A percentile compares a stretch with the other conserved stretches of the same genome.
These are phyloP conservation scores for Drosophila ananassae DNA, from an alignment of 1,140 invertebrate species.

Conservation along the genomic window DNA sequence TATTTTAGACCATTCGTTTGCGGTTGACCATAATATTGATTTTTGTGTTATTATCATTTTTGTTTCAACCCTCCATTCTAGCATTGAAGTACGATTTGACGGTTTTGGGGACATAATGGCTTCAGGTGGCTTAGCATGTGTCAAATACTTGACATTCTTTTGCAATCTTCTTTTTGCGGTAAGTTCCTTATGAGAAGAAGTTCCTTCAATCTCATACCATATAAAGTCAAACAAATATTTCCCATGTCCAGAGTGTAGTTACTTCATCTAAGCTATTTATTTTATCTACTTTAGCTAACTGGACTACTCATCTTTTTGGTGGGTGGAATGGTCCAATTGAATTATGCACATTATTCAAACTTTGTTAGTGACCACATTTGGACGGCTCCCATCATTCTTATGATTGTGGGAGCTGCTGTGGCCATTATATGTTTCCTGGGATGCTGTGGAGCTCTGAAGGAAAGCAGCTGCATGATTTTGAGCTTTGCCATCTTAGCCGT, in stretches of 20 bases:
- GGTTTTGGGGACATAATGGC: slow-evolving; percentile 76
- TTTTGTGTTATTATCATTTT: slow-evolving; percentile 53
- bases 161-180: slow-evolving; percentile 94
- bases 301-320: slow-evolving; percentile 90
- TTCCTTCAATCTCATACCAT: neutral
- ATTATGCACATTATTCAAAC: slow-evolving; percentile 88
- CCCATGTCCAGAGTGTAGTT: neutral
- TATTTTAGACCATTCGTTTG: slow-evolving; percentile 29
- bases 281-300: slow-evolving; percentile 86
- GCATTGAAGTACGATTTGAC: slow-evolving; percentile 31
- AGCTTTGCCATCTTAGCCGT: slow-evolving; percentile 94
- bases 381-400: slow-evolving; percentile 90
- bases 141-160: slow-evolving; percentile 93
- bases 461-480: slow-evolving; percentile 94
- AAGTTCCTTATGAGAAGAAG: no score
- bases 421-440: slow-evolving; percentile 94
- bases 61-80: slow-evolving; percentile 25
- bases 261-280: neutral
- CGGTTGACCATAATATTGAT: slow-evolving; percentile 66
- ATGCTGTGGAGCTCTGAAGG: slow-evolving; percentile 94
- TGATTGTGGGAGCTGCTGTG: slow-evolving; percentile 92
- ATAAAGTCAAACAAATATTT: no score
- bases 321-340: slow-evolving; percentile 88
- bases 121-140: slow-evolving; percentile 90
- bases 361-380: slow-evolving; percentile 88